phyloP scores from a whole-genome alignment of 2,797 vertebrate genomes.

The Chelidonichthys spinosus region DNA sequence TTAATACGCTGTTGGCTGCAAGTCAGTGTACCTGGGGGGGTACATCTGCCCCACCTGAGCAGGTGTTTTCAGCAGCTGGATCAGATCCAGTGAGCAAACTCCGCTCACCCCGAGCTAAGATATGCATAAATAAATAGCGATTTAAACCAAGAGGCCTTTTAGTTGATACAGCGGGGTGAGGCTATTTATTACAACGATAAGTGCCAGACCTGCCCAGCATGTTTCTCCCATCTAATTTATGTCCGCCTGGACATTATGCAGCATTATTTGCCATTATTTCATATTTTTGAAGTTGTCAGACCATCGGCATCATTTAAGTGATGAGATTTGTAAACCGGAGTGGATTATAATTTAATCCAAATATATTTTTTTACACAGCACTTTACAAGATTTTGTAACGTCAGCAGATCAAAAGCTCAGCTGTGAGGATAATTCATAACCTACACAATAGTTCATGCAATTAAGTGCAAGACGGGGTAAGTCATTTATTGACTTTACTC shows the following conservation, averaged over 20 bases:
- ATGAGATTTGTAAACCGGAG: slow-evolving; percentile 26
- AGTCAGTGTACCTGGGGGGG: not conserved
- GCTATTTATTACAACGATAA: not conserved
- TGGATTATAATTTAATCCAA: slow-evolving; percentile 31
- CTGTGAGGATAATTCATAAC: slow-evolving; percentile 64
- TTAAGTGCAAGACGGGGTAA: slow-evolving; percentile 62
- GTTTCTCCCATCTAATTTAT: not conserved
- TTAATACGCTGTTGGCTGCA: not conserved
- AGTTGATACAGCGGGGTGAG: not conserved
- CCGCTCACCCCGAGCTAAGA: not conserved
- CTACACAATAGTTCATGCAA: slow-evolving; percentile 61
- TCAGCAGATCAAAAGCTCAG: slow-evolving; percentile 51
- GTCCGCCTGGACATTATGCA: not conserved
- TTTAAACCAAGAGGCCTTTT: not conserved
- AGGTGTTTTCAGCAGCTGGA: slow-evolving; percentile 12
- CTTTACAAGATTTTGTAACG: slow-evolving; percentile 36
- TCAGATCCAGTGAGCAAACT: not conserved
- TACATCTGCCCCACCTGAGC: slow-evolving; percentile 6
- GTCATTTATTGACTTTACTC: slow-evolving; percentile 56
- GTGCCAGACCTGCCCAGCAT: not conserved
- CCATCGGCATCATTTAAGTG: not conserved
- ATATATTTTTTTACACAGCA: slow-evolving; percentile 27
- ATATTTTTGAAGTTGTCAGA: not conserved
- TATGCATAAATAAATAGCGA: not conserved
- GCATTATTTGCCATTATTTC: not conserved